Base-by-base conservation (phyloP, 30 jellyfish, hydroid and myxozoan genomes). In the Morbakka virulenta region DNA sequence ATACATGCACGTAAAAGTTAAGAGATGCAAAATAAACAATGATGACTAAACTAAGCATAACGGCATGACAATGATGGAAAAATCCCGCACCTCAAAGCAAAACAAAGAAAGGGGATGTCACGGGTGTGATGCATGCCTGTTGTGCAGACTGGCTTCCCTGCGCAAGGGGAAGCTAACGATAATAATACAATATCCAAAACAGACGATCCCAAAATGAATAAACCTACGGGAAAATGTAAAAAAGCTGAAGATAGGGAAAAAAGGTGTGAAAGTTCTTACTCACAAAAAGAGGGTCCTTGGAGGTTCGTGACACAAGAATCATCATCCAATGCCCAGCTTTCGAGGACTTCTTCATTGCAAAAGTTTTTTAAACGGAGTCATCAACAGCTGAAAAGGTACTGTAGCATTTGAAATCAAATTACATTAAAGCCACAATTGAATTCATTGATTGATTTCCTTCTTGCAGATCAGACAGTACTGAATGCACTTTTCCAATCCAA, bases 301-400 rank as follows among this genome's bases (percentile, higher is more conserved):
- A 12, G 4, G 20, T 20, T 27, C 67, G 83, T 28, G 76, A 64
- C 32, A 12, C 61, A n/a, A 22, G 89, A 25, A 64, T 77, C 51
- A 28, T 64, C 69, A 77, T 35, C 50, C 89, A 77, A 52, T 77
- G 89, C 80, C 72, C 80, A 20, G 89, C 81, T 2, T 26, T 77
- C 29, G 67, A 77, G 48, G 21, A 34, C 48, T 77, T 62, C 62
- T 77, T 77, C 33, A 66, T 51, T 17, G 64, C 81, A 17, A 72
- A 62, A 36, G 72, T 35, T 12, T 14, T 32, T 35, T 72, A 77
- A 35, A 26, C 72, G 30, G 64, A 77, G 24, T 35, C 81, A 0
- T 80, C 89, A 9, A 62, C 35, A 36, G 81, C 81, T 36, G 76
- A 64, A 47, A 25, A 64, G 35, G 53, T 64, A 6, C 33, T 79